Conservation (phyloP, 1,140 invertebrate genomes). For the fruit fly (Drosophila melanogaster) region DNA sequence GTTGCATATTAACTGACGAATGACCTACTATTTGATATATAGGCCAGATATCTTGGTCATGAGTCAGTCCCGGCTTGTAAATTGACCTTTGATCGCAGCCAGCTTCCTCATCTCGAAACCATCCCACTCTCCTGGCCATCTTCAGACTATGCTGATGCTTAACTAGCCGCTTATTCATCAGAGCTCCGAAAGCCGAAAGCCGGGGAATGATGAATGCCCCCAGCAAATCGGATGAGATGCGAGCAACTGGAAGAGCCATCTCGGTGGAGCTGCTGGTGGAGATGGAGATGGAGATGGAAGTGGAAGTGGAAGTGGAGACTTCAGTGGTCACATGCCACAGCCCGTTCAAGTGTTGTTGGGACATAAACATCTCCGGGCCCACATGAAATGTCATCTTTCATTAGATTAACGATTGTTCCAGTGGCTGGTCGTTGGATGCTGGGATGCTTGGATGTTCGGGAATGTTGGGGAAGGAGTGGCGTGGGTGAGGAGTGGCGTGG, state of each 20-base stretch:
- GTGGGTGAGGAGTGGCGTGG: too few species aligned
- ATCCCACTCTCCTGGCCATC: background rate
- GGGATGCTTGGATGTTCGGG: too few species aligned
- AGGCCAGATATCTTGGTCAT: background rate
- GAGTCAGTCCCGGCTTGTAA: conserved; percentile 2
- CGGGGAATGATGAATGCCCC: conserved; percentile 70
- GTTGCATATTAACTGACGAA: background rate
- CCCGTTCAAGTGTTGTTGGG: conserved; percentile 49
- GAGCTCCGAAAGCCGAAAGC: conserved; percentile 18
- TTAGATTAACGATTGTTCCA: conserved; percentile 77
- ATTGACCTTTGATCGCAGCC: conserved; percentile 54
- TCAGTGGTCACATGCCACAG: conserved; percentile 24
- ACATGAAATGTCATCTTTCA: conserved; percentile 74
- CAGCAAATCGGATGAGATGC: conserved; percentile 48
- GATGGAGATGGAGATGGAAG: background rate
- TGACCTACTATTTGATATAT: background rate
- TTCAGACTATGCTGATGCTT: conserved; percentile 16
- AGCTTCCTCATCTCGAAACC: background rate
- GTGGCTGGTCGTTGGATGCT: background rate
- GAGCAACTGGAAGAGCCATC: conserved; percentile 31
- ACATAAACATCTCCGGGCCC: conserved; percentile 43
- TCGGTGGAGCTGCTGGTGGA: background rate
- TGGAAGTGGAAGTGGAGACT: background rate
- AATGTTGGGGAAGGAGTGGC: background rate
- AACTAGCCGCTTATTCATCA: conserved; percentile 71